Percentiles rank a stretch among this genome's conserved stretches.
These are phyloP conservation scores for Ennomos quercinarius DNA, from an alignment of 2,888 invertebrate genomes.

Conservation along the genomic window DNA sequence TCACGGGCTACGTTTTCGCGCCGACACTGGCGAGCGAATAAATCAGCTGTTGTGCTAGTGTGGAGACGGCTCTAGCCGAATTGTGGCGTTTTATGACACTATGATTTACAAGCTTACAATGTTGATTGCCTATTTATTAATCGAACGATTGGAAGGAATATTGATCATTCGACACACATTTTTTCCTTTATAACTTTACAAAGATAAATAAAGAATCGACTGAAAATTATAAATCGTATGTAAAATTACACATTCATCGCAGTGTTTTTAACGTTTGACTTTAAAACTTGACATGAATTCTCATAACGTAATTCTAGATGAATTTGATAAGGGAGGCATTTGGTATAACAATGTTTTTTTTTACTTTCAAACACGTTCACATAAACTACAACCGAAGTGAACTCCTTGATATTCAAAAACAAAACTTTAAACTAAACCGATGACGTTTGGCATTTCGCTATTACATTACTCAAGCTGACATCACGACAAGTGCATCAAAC, in stretches of 20 bases:
- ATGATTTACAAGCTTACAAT: conserved; percentile 62
- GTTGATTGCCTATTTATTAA: too few species aligned
- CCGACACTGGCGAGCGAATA: conserved; percentile 77
- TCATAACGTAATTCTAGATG: too few species aligned
- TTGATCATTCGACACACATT: too few species aligned
- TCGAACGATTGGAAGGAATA: too few species aligned
- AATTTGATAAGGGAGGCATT: too few species aligned
- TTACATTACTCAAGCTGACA: conserved; percentile 20
- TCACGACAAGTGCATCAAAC: conserved; percentile 23
- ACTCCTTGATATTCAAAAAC: not conserved
- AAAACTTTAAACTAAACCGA: not conserved
- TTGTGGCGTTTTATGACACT: conserved; percentile 65
- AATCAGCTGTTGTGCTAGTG: conserved; percentile 74
- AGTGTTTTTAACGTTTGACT: too few species aligned
- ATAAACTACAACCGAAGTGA: too few species aligned
- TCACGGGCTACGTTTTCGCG: conserved; percentile 82
- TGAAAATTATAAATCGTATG: not conserved
- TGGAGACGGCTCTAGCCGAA: conserved; percentile 77
- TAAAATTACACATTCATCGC: not conserved
- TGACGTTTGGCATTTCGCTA: conserved; percentile 10
- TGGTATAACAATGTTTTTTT: too few species aligned
- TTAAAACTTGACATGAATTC: too few species aligned
- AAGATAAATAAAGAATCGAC: not conserved
- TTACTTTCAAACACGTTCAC: too few species aligned
- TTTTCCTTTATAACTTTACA: too few species aligned